These are phyloP conservation scores for Blera fallax DNA, from an alignment of 2,888 invertebrate species.

Conservation along the genomic window DNA sequence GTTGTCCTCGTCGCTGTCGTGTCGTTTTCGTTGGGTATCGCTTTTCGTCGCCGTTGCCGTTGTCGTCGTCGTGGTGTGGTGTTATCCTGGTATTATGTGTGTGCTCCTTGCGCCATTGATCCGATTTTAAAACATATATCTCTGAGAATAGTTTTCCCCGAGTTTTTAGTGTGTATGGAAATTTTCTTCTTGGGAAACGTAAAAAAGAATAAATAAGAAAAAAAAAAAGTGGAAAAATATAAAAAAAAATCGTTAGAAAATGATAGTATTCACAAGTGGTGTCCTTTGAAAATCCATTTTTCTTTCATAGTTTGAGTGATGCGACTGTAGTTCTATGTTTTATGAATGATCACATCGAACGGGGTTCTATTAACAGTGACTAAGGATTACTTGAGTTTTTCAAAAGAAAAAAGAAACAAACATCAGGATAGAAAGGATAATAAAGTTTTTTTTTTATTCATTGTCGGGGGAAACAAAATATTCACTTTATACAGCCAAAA, in stretches of 20 bases:
- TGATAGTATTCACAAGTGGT: background rate
- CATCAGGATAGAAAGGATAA: constrained; percentile 7
- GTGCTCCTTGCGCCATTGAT: constrained; percentile 56
- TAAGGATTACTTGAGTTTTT: constrained; percentile 9
- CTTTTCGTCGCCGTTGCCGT: constrained; percentile 30
- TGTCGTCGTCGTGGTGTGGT: constrained; percentile 20
- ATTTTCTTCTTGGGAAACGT: background rate
- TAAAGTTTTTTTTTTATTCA: background rate
- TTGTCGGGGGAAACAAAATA: background rate
- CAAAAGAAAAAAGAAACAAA: background rate
- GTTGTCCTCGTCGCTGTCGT: constrained; percentile 9
- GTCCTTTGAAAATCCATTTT: background rate
- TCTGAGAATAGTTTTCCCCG: constrained; percentile 25
- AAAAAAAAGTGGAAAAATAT: background rate
- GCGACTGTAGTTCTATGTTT: background rate
- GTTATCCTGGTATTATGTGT: constrained; percentile 51
- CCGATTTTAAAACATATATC: constrained; percentile 56
- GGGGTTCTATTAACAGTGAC: constrained; percentile 17
- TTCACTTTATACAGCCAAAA: background rate
- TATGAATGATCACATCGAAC: background rate
- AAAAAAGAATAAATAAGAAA: too few species aligned
- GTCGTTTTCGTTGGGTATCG: constrained; percentile 34
- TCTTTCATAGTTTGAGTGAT: background rate
- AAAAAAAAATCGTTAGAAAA: background rate
- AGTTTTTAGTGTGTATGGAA: background rate